Evolutionary conservation across 2,113 vertebrate species (phyloP).

Genomic region (Rhinoptilus africanus): DNA sequence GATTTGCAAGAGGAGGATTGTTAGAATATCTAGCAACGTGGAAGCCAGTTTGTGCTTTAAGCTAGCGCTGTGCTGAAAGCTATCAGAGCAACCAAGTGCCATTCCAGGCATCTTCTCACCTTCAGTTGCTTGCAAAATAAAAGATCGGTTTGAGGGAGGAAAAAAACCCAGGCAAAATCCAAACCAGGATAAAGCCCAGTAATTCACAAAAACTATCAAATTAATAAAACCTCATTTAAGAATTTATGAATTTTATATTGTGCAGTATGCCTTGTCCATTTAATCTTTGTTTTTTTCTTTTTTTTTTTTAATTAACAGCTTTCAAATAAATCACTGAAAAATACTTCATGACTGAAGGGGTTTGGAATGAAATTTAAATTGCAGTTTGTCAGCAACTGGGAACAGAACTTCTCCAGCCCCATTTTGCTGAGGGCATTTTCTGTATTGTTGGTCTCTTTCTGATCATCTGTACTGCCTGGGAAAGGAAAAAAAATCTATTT

Average conservation of each 20-base stretch:
- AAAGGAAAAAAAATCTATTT: not conserved
- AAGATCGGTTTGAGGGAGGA: not conserved
- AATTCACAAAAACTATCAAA: not conserved
- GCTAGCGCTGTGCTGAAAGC: not conserved
- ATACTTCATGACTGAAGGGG: not conserved
- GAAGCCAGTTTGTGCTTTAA: not conserved
- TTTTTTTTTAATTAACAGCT: not conserved
- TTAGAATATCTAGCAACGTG: not conserved
- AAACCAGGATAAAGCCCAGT: not conserved
- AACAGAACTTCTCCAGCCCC: not conserved
- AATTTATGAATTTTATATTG: not conserved
- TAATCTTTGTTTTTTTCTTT: not conserved
- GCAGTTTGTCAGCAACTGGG: not conserved
- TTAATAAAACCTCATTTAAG: not conserved
- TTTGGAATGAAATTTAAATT: not conserved
- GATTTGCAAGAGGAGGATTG: not conserved
- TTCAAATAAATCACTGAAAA: not conserved
- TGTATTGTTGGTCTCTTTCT: not conserved
- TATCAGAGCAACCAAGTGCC: not conserved
- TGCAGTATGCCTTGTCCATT: not conserved
- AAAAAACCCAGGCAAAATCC: accelerated
- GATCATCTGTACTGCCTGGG: not conserved
- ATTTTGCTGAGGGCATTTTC: not conserved
- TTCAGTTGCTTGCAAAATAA: not conserved
- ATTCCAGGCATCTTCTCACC: not conserved